phyloP scores from a whole-genome alignment of 2,888 invertebrate genomes.

The Drosophila melanosoma region DNA sequence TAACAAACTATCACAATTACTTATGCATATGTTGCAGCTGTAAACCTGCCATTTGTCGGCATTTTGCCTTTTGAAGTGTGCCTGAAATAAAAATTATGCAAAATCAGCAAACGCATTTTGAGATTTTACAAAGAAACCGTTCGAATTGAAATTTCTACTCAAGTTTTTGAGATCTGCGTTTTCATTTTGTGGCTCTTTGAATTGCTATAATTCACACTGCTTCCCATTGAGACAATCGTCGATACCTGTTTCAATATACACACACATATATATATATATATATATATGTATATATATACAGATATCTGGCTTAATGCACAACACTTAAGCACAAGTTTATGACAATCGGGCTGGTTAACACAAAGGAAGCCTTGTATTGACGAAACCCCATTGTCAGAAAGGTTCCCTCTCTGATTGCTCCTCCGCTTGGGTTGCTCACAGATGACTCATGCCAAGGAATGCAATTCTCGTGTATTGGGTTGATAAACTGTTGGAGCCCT shows the following conservation, averaged over 20 bases:
- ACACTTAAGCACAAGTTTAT: slow-evolving; percentile 63
- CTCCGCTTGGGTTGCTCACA: background rate
- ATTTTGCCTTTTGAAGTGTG: slow-evolving; percentile 21
- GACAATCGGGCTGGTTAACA: slow-evolving; percentile 48
- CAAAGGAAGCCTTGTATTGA: slow-evolving; percentile 44
- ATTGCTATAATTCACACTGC: slow-evolving; percentile 51
- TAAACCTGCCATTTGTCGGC: slow-evolving; percentile 20
- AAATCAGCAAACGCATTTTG: slow-evolving; percentile 42
- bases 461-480: slow-evolving; percentile 49
- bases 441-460: slow-evolving; percentile 55
- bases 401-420: slow-evolving; percentile 21
- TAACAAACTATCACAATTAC: slow-evolving; percentile 45
- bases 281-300: slow-evolving; percentile 27
- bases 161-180: slow-evolving; percentile 21
- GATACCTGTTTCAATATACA: slow-evolving; percentile 55
- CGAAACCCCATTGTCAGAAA: slow-evolving; percentile 16
- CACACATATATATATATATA: slow-evolving; percentile 17
- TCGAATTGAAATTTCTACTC: slow-evolving; percentile 23
- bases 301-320: slow-evolving; percentile 47
- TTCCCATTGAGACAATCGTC: slow-evolving; percentile 28
- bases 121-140: slow-evolving; percentile 28
- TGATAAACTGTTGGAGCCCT: slow-evolving; percentile 47
- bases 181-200: slow-evolving; percentile 1
- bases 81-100: slow-evolving; percentile 30
- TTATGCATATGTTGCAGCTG: slow-evolving; percentile 18